These are phyloP conservation scores for Elaphurus davidianus DNA, from an alignment of 2,113 vertebrate genomes.

Conservation along the genomic window DNA sequence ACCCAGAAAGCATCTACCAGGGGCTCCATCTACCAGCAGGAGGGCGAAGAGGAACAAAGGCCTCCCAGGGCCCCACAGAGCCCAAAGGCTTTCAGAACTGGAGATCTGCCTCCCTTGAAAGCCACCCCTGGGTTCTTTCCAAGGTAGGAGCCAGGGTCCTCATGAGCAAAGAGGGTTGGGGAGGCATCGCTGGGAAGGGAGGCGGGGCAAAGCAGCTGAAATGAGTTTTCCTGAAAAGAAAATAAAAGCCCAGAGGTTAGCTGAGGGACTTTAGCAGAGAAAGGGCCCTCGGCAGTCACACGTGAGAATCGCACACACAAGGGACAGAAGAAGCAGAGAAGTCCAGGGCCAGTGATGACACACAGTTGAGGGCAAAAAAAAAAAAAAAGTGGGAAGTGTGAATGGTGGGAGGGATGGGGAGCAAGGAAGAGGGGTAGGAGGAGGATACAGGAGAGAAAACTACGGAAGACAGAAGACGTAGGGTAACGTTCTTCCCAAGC, in stretches of 20 bases:
- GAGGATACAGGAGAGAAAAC: neutral
- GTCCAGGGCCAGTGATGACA: conserved; percentile 8
- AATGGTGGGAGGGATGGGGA: neutral
- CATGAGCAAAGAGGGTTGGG: neutral
- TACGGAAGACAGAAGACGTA: neutral
- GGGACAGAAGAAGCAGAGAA: neutral
- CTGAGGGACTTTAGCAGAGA: neutral
- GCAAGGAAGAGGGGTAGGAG: neutral
- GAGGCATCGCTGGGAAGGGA: neutral
- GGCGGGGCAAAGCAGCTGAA: neutral
- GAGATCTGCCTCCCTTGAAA: neutral
- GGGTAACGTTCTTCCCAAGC: neutral
- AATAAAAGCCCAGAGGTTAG: neutral
- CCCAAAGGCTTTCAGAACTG: neutral
- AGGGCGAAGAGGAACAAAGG: neutral
- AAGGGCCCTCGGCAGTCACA: neutral
- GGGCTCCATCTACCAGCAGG: neutral
- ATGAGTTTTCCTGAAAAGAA: neutral
- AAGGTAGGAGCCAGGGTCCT: neutral
- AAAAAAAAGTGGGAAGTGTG: neutral
- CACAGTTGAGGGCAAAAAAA: neutral
- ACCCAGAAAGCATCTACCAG: neutral
- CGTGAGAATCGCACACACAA: neutral
- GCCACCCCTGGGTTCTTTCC: neutral
- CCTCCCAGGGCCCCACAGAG: neutral